Evolutionary conservation across 2,888 invertebrate genomes (phyloP), one percentile per base, ranked within the genome.

Genomic region (Criorhina ranunculi): DNA sequence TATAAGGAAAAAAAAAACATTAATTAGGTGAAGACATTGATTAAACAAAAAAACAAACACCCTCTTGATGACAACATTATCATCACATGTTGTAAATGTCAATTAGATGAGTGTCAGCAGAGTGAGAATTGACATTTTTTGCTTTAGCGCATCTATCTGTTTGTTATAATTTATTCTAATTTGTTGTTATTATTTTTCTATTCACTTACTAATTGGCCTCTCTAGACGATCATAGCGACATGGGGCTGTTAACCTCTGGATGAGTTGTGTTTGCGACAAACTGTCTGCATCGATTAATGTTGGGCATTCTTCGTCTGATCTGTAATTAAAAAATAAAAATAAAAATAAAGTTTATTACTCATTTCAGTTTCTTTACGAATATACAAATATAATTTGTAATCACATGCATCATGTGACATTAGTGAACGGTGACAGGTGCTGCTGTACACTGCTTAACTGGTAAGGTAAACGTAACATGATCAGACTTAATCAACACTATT

Each of bases 201-300:
- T 59, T 19, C 6, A 73, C 88, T 87, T 88, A 89, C 90, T 88
- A 66, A 91, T 89, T 35, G 91, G 91, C 37, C 91, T 87, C 59
- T 91, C 91, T 1, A 91, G 86, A 0, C 91, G 91, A 88, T 91
- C 91, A 49, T 91, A 91, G 60, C 91, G 90, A 69, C 91, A 91
- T 15, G 91, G 91, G 62, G 91, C 90, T 24, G 91, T 91, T 82
- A 91, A 87, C 46, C 91, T 87, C 19, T 91, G 89, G 17, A 91
- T 90, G 3, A 91, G 89, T 66, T 91, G 90, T 5, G 91, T 89
- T 66, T 91, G 89, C 64, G 91, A 91, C 24, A 91, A 76, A 19
- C 76, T 89, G 5, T 88, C 88, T 19, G 91, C 91, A 83, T 91
- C 89, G 37, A 87, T 86, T 44, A 91, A 70, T 2, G 90, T 87